Evolutionary conservation across 2,888 invertebrate genomes (phyloP), one percentile per base, ranked within the genome.

Genomic region (Apamea monoglypha): DNA sequence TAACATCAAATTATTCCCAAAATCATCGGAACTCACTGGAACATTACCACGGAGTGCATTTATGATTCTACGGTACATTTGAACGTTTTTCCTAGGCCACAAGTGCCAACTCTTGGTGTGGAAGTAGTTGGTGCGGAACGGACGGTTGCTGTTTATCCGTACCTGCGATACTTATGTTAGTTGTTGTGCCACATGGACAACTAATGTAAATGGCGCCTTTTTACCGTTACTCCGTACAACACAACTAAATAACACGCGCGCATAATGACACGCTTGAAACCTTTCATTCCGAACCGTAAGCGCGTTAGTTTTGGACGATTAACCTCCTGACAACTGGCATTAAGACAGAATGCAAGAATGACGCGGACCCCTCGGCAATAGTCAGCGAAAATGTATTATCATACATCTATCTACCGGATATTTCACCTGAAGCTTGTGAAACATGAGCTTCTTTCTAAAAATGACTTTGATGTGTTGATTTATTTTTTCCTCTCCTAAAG

Each of bases 221-320:
- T 94, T 93, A 96, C 96, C 95, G 96, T 95, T 96, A 96, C 90
- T 82, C 90, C 87, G 92, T 91, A 91, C 91, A 94, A 92, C 92
- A 92, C 92, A 93, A 94, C 94, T 91, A 93, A 93, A 94, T 93
- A 93, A 93, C 93, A 91, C 90, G 91, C 92, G 92, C 91, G 91
- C 92, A 94, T 94, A 95, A 94, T 94, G 93, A 93, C 94, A 93
- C 91, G 91, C 89, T 91, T 87, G 88, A 84, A 91, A 91, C 92
- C 91, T 92, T 93, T 92, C 91, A 92, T 92, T 91, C 87, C 72
- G 85, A 89, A 90, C 90, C 86, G 84, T 89, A 89, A 91, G 89
- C 89, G 88, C 86, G 89, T 93, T 92, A 88, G 91, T 91, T 93
- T 91, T 91, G 91, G 92, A 89, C 92, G 90, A 94, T 93, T 93